phyloP scores from a whole-genome alignment of 2,113 vertebrate species.

The Aythya baeri region DNA sequence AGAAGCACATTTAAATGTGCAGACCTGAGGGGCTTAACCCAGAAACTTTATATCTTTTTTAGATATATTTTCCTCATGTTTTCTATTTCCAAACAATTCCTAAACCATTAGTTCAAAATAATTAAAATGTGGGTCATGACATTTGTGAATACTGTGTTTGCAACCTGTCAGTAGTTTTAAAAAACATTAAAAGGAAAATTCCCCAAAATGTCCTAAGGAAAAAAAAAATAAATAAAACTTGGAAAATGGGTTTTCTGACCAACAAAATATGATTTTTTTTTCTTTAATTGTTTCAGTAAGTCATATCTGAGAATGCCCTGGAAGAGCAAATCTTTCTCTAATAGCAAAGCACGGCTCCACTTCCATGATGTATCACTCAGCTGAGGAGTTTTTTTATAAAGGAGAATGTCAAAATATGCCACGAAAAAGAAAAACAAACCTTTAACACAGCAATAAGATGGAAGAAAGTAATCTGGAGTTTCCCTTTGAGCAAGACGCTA shows the following conservation, averaged over 20 bases:
- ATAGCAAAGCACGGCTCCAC: accelerated
- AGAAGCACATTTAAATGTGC: not conserved
- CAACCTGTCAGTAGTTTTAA: not conserved
- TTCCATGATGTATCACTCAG: not conserved
- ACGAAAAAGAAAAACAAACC: not conserved
- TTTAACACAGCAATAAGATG: not conserved
- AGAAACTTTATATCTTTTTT: not conserved
- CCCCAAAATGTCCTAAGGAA: not conserved
- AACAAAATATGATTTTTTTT: not conserved
- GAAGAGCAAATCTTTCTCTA: not conserved
- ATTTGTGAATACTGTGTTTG: not conserved
- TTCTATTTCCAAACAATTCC: not conserved
- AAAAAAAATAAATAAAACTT: not conserved
- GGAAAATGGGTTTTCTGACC: not conserved
- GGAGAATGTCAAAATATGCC: not conserved
- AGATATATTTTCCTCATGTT: not conserved
- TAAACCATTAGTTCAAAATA: not conserved
- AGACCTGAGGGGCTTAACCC: accelerated
- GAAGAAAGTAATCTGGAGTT: not conserved
- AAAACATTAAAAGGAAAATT: not conserved
- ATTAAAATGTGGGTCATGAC: not conserved
- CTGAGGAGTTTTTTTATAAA: not conserved
- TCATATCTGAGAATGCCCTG: not conserved
- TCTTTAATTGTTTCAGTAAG: not conserved
- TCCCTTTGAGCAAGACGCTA: not conserved